These are phyloP conservation scores for Indicator maculatus DNA, from an alignment of 2,113 vertebrate species.

Conservation along the genomic window DNA sequence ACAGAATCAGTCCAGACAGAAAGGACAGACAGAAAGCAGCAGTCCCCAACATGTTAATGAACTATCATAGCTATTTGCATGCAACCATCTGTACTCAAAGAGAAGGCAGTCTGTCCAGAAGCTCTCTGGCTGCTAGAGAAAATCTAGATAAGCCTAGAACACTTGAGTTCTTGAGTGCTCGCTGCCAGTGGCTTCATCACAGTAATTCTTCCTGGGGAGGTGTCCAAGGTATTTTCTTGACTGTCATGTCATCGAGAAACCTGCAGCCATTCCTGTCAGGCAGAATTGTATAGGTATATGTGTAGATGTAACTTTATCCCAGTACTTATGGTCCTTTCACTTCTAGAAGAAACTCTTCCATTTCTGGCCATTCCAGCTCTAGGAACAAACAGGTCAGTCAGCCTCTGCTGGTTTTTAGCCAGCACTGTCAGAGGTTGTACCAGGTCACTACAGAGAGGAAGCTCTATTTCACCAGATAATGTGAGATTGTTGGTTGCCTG, in stretches of 20 bases:
- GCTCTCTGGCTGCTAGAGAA: background rate
- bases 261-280: background rate
- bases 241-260: background rate
- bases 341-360: background rate
- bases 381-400: background rate
- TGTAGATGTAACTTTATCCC: background rate
- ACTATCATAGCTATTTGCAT: background rate
- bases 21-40: background rate
- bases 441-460: background rate
- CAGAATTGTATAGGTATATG: background rate
- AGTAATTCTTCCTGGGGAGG: background rate
- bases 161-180: background rate
- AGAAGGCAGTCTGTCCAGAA: background rate
- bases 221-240: background rate
- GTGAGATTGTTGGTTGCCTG: background rate
- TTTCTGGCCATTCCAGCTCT: background rate
- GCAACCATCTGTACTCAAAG: background rate
- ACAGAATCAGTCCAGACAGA: background rate
- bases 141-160: background rate
- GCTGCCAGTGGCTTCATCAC: background rate
- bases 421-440: background rate
- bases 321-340: background rate
- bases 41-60: background rate
- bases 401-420: background rate
- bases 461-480: background rate